These are phyloP conservation scores for Limnephilus lunatus DNA, from an alignment of 2,888 invertebrate species.

Conservation along the genomic window DNA sequence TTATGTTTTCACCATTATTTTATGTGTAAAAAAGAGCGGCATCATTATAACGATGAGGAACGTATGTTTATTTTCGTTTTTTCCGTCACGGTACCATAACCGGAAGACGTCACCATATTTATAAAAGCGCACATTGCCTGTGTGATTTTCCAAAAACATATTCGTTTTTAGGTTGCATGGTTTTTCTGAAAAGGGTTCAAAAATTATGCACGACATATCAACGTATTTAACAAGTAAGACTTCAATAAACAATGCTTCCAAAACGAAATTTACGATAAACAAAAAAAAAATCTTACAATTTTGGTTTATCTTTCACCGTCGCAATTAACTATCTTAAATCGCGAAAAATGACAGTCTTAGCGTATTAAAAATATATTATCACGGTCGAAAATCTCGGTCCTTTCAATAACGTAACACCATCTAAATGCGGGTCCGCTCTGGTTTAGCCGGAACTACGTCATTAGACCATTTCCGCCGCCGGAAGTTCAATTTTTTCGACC, in stretches of 20 bases:
- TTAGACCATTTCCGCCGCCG: constrained; percentile 49
- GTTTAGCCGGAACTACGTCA: constrained; percentile 54
- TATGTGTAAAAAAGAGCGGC: too few species aligned
- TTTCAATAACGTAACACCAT: background rate
- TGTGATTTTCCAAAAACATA: too few species aligned
- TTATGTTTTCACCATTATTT: too few species aligned
- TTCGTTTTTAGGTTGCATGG: too few species aligned
- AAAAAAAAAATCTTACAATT: background rate
- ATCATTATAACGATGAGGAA: too few species aligned
- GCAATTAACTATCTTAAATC: background rate
- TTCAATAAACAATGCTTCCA: background rate
- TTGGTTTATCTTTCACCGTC: background rate
- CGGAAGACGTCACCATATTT: too few species aligned
- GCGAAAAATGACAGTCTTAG: background rate
- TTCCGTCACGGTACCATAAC: too few species aligned
- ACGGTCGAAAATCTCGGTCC: background rate
- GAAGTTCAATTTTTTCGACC: constrained; percentile 48
- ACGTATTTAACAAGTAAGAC: background rate
- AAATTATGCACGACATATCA: background rate
- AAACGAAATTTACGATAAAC: background rate
- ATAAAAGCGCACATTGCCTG: too few species aligned
- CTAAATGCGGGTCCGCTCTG: constrained; percentile 3
- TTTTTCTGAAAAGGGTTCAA: too few species aligned
- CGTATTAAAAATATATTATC: background rate
- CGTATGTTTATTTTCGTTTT: too few species aligned